These are phyloP conservation scores for Leucophenga montana DNA, from an alignment of 2,888 invertebrate genomes.

Conservation along the genomic window DNA sequence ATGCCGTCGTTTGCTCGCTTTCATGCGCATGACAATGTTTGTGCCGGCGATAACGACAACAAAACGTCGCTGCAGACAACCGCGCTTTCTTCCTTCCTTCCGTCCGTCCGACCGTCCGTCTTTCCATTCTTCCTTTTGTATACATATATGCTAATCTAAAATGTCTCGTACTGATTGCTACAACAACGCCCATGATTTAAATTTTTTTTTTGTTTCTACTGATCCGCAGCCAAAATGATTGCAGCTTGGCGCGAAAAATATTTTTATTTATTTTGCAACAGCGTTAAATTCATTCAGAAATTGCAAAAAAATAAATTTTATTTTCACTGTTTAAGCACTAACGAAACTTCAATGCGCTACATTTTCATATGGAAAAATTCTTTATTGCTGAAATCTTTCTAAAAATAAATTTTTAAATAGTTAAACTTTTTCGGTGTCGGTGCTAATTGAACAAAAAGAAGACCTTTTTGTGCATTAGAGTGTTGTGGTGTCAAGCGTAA, in stretches of 20 bases:
- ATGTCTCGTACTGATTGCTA: background rate
- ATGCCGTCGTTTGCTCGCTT: no score
- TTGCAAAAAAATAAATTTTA: background rate
- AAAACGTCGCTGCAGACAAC: background rate
- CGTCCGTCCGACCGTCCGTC: no score
- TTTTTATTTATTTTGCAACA: background rate
- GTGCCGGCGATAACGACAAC: background rate
- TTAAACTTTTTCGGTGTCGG: no score
- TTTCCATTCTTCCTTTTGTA: background rate
- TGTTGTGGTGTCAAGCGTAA: no score
- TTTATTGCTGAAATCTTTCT: background rate
- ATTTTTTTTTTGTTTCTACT: background rate
- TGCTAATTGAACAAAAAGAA: no score
- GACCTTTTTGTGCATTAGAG: no score
- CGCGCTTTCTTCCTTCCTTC: background rate
- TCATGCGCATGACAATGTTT: no score
- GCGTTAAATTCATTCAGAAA: conserved; percentile 15
- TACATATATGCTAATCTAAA: background rate
- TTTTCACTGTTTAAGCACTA: no score
- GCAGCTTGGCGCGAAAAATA: conserved; percentile 24
- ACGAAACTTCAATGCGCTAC: background rate
- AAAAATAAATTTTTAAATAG: no score
- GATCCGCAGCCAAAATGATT: background rate
- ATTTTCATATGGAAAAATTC: no score
- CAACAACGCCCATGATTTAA: background rate